phyloP scores from a whole-genome alignment of 2,113 vertebrate species.

The Rhinoptilus africanus region DNA sequence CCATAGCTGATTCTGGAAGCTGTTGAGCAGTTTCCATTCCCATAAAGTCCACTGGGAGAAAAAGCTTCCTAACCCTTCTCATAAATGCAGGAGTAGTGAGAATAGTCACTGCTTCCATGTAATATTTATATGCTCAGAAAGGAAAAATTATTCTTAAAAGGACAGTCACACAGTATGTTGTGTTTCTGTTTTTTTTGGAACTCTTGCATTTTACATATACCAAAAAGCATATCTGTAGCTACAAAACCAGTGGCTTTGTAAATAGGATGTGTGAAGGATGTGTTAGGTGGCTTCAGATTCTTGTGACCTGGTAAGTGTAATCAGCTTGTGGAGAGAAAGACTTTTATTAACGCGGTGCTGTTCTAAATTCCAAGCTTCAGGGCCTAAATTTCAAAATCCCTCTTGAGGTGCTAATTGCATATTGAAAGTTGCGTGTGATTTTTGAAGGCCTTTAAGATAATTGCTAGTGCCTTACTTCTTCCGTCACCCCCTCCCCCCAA shows the following conservation, averaged over 20 bases:
- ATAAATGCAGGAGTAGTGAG: background rate
- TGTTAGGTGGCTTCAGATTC: background rate
- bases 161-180: background rate
- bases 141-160: background rate
- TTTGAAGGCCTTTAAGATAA: background rate
- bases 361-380: background rate
- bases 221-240: background rate
- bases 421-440: background rate
- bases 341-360: background rate
- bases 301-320: background rate
- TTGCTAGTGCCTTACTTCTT: background rate
- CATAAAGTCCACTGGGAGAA: background rate
- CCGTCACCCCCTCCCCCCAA: accelerated
- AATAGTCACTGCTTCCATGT: background rate
- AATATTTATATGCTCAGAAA: background rate
- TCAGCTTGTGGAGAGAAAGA: background rate
- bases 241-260: background rate
- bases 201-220: background rate
- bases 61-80: background rate
- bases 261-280: background rate
- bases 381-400: background rate
- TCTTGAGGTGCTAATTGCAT: background rate
- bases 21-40: background rate
- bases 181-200: background rate
- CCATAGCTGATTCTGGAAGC: background rate